These are phyloP conservation scores for Vanacampus margaritifer DNA, from an alignment of 2,113 vertebrate species.

Conservation along the genomic window DNA sequence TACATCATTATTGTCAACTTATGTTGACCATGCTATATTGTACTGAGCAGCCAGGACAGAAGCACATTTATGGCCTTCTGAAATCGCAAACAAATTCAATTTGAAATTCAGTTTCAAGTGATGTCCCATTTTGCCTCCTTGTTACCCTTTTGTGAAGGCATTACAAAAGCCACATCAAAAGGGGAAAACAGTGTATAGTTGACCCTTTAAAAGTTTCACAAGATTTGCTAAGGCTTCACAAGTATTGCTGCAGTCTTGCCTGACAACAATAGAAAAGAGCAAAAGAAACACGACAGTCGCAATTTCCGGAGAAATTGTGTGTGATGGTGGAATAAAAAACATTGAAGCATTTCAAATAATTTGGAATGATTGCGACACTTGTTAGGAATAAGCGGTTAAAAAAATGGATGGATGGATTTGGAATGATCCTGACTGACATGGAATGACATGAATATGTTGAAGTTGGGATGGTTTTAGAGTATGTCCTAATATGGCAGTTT, in stretches of 20 bases:
- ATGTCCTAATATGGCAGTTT: no score
- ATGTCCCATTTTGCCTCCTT: not conserved
- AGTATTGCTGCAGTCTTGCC: not conserved
- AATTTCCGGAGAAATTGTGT: no score
- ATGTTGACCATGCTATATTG: not conserved
- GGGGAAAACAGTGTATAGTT: not conserved
- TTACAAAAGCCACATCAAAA: not conserved
- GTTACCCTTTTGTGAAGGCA: not conserved
- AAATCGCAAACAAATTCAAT: not conserved
- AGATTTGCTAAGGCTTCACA: not conserved
- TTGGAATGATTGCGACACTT: no score
- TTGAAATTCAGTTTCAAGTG: not conserved
- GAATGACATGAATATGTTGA: no score
- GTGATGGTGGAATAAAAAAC: no score
- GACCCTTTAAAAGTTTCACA: not conserved
- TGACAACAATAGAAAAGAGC: not conserved
- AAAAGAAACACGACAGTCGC: not conserved
- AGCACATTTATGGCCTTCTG: not conserved
- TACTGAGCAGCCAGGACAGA: not conserved
- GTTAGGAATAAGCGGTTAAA: no score
- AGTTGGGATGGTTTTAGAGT: no score
- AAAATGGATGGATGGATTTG: no score
- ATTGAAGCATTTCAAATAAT: no score
- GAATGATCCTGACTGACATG: no score
- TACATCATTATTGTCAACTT: not conserved